Conservation (phyloP, 2,113 vertebrate genomes). For the Acrocephalus kingi region DNA sequence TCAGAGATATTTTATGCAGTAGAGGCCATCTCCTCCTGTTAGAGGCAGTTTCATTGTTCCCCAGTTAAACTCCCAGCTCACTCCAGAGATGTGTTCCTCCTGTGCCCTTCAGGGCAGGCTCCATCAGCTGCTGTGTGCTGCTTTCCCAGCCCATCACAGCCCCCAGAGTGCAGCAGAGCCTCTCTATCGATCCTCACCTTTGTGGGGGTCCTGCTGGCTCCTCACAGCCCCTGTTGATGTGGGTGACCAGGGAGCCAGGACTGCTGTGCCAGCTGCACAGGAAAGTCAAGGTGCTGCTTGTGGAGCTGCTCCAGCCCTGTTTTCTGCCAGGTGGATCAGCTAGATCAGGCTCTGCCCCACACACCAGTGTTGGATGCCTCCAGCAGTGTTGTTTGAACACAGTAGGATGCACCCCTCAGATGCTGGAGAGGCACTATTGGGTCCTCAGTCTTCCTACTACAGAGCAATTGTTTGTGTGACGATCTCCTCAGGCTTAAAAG, state of each 20-base stretch:
- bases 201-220: not conserved
- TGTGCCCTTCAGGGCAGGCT: not conserved
- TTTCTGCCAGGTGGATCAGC: not conserved
- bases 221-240: rapidly evolving
- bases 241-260: not conserved
- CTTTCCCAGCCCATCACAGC: not conserved
- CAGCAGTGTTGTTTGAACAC: not conserved
- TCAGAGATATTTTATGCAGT: not conserved
- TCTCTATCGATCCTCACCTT: not conserved
- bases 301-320: not conserved
- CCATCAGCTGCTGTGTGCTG: not conserved
- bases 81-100: rapidly evolving
- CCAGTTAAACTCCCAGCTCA: not conserved
- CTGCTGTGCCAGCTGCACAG: not conserved
- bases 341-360: not conserved
- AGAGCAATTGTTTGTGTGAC: not conserved
- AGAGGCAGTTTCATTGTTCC: not conserved
- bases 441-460: not conserved
- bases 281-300: not conserved
- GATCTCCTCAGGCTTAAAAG: not conserved
- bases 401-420: not conserved
- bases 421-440: not conserved
- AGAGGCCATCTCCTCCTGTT: not conserved
- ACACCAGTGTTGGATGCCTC: rapidly evolving
- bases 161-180: not conserved